Evolutionary conservation across 37 sponge, comb jelly and placozoan genomes (phyloP).

Genomic region (Hormiphora californensis): DNA sequence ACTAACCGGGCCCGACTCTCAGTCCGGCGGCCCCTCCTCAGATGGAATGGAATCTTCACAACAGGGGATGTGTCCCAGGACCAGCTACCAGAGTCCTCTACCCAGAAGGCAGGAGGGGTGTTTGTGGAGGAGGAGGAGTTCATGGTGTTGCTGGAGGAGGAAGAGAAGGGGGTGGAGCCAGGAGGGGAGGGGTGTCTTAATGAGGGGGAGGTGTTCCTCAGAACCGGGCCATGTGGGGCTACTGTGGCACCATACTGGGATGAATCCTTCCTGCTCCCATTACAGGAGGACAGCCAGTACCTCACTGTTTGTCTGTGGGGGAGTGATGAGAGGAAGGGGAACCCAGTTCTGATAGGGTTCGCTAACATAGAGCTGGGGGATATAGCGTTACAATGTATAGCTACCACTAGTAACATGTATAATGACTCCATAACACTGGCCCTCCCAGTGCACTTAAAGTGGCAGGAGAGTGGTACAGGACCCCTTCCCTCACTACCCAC

Average conservation of each 20-base stretch:
- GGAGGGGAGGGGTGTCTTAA: not conserved
- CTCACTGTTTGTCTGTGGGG: slow-evolving; percentile 19
- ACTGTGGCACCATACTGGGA: not conserved
- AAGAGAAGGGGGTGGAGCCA: not conserved
- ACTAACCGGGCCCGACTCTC: not conserved
- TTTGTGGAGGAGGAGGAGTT: slow-evolving; percentile 47
- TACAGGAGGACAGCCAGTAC: not conserved
- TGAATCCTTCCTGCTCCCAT: not conserved
- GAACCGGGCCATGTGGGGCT: not conserved
- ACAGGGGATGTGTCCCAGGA: slow-evolving; percentile 37
- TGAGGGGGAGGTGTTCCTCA: not conserved
- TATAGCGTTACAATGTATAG: not conserved
- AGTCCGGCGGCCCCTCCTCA: not conserved
- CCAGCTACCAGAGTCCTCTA: not conserved
- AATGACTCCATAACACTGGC: not conserved
- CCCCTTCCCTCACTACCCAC: not conserved
- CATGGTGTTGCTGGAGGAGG: not conserved
- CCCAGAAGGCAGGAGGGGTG: not conserved
- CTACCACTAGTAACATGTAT: not conserved
- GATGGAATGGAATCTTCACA: slow-evolving; percentile 17
- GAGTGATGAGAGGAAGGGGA: not conserved
- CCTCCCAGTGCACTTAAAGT: slow-evolving; percentile 19
- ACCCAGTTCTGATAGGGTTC: slow-evolving; percentile 1
- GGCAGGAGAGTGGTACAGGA: slow-evolving; percentile 7
- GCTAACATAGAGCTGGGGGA: not conserved